Evolutionary conservation across 1,140 invertebrate genomes (phyloP).

Genomic region (Venustaconcha ellipsiformis): DNA sequence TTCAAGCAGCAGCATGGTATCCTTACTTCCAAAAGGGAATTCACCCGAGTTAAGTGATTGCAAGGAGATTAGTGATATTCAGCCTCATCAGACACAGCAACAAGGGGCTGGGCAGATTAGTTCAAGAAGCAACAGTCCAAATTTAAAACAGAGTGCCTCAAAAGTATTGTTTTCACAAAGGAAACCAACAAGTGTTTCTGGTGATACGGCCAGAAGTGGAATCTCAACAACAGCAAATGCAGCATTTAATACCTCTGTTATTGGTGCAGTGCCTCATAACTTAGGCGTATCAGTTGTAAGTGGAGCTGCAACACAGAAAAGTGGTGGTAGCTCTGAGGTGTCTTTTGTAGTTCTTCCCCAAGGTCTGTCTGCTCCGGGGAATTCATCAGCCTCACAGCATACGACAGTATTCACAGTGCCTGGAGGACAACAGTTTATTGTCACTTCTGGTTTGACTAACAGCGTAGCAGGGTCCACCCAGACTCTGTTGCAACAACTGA

Average conservation of each 20-base stretch:
- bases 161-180: constrained; percentile 40
- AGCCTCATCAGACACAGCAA: constrained; percentile 11
- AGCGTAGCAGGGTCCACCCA: constrained; percentile 21
- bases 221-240: constrained; percentile 6
- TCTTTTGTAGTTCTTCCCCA: constrained; percentile 25
- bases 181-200: constrained; percentile 1
- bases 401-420: no score
- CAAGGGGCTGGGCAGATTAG: constrained; percentile 2
- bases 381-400: no score
- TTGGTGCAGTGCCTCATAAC: constrained; percentile 3
- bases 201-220: constrained; percentile 21
- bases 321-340: background rate
- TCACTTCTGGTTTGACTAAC: no score
- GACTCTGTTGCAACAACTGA: constrained; percentile 34
- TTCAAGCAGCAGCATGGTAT: constrained; percentile 4
- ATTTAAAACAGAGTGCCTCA: constrained; percentile 38
- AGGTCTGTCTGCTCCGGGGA: no score
- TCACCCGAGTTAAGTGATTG: background rate
- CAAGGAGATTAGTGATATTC: constrained; percentile 2
- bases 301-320: background rate
- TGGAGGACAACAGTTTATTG: no score
- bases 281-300: constrained; percentile 6
- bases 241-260: constrained; percentile 2
- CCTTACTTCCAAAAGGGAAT: background rate
- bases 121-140: constrained; percentile 13